Conservation (phyloP, 2,113 vertebrate genomes). For the Semicossyphus pulcher region DNA sequence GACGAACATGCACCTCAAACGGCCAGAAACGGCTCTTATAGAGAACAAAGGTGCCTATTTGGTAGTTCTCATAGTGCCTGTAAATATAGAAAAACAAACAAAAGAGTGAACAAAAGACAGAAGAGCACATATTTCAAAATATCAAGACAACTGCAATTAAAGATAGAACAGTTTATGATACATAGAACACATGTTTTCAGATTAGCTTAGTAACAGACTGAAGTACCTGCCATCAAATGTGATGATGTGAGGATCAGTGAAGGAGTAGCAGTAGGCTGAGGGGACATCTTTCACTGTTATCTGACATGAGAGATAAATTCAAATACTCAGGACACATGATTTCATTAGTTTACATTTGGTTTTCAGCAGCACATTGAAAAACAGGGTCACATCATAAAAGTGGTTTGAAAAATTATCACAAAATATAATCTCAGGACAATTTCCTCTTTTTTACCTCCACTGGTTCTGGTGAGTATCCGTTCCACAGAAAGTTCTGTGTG, state of each 20-base stretch:
- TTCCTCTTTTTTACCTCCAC: conserved; percentile 79
- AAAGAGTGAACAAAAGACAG: too few relatives aligned
- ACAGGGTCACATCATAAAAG: background rate
- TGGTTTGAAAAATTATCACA: too few relatives aligned
- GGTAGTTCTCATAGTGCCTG: conserved; percentile 91
- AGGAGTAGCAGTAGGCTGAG: conserved; percentile 89
- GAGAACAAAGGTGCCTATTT: conserved; percentile 91
- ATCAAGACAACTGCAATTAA: background rate
- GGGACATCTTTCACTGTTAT: conserved; percentile 87
- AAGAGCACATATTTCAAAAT: background rate
- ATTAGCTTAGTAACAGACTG: background rate
- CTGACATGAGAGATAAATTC: conserved; percentile 74
- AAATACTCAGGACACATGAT: too few relatives aligned
- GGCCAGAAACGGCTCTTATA: conserved; percentile 85
- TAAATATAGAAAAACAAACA: conserved; percentile 8
- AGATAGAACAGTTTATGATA: background rate
- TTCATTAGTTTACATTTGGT: too few relatives aligned
- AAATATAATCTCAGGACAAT: background rate
- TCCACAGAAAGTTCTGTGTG: conserved; percentile 88
- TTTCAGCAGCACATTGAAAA: too few relatives aligned
- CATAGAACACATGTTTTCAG: background rate
- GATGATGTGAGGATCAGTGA: conserved; percentile 93
- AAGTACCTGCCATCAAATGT: conserved; percentile 95
- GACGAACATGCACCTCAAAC: conserved; percentile 91
- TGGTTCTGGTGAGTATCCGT: conserved; percentile 84